phyloP scores from a whole-genome alignment of 2,888 invertebrate genomes.

The Metopia argyrocephala region DNA sequence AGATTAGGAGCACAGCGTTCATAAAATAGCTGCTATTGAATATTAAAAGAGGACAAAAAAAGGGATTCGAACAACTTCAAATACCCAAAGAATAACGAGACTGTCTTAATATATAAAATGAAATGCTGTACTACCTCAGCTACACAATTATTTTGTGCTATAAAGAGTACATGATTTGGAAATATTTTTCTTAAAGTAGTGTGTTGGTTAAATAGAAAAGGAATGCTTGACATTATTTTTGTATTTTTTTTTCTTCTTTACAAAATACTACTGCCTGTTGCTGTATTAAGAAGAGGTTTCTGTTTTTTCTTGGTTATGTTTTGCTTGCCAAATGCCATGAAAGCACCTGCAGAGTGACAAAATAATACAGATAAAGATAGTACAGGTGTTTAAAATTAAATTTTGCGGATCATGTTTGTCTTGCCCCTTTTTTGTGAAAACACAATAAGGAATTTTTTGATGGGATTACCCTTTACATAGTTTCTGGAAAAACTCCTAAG shows the following conservation, averaged over 20 bases:
- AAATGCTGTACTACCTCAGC: not conserved
- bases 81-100: not conserved
- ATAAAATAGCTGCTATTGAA: conserved; percentile 8
- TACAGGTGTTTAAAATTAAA: conserved; percentile 6
- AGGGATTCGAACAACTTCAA: not conserved
- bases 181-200: too few species aligned
- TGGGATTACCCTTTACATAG: too few species aligned
- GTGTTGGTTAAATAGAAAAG: not conserved
- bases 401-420: not conserved
- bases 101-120: conserved; percentile 9
- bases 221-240: not conserved
- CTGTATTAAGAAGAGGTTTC: not conserved
- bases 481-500: too few species aligned
- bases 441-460: too few species aligned
- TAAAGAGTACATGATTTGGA: too few species aligned
- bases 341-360: not conserved
- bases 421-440: not conserved
- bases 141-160: too few species aligned
- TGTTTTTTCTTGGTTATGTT: not conserved
- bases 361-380: not conserved
- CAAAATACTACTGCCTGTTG: conserved; percentile 30
- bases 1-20: conserved; percentile 56
- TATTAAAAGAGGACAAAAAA: not conserved
- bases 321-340: not conserved
- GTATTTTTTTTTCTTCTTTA: not conserved